These are phyloP conservation scores for Elanoides forficatus DNA, from an alignment of 2,113 vertebrate genomes.

Conservation along the genomic window DNA sequence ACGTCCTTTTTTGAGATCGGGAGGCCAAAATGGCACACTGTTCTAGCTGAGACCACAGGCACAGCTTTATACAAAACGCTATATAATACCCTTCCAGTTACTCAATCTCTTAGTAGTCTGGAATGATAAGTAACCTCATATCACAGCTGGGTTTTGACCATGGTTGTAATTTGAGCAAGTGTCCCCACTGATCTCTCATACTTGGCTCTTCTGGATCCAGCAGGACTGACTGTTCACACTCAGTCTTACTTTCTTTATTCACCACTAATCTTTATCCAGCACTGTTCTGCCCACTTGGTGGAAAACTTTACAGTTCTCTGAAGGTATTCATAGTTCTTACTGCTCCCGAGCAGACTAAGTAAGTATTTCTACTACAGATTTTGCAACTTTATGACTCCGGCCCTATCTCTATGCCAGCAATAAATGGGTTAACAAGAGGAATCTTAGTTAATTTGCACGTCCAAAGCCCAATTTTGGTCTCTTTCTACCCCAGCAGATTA, in stretches of 20 bases:
- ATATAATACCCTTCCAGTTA: not conserved
- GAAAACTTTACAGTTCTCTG: not conserved
- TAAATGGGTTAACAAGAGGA: not conserved
- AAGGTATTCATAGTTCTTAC: not conserved
- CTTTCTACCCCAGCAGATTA: not conserved
- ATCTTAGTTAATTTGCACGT: not conserved
- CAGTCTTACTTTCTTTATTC: not conserved
- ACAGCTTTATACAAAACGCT: not conserved
- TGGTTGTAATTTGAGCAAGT: not conserved
- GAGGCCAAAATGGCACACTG: not conserved
- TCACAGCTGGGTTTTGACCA: not conserved
- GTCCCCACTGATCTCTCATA: not conserved
- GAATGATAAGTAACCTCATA: not conserved
- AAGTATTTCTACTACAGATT: not conserved
- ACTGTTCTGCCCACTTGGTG: not conserved
- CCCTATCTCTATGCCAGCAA: not conserved
- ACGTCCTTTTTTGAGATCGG: fast-evolving
- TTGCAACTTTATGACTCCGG: not conserved
- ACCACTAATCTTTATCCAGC: not conserved
- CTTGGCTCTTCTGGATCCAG: not conserved
- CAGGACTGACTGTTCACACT: not conserved
- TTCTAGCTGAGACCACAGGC: not conserved
- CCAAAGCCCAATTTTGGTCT: not conserved
- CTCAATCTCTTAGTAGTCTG: not conserved
- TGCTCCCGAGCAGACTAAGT: not conserved